Evolutionary conservation across 2,888 invertebrate species (phyloP).

Genomic region (Epistrophe eligans): DNA sequence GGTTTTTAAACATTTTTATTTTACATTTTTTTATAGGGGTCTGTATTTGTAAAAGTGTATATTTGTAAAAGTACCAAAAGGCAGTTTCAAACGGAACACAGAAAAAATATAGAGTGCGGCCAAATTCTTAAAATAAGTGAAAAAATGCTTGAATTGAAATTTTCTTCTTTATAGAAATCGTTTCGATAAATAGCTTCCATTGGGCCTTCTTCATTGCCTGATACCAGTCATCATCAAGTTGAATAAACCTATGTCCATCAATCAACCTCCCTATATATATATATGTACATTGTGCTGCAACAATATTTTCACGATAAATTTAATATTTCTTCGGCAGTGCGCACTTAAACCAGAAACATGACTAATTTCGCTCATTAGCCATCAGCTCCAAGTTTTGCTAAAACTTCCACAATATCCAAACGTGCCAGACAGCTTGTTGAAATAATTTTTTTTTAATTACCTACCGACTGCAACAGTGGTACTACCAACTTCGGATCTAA

Average conservation of each 20-base stretch:
- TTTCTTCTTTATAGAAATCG: not conserved
- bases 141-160: not conserved
- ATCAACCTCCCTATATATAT: not conserved
- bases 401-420: slow-evolving; percentile 37
- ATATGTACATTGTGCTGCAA: not conserved
- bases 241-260: slow-evolving; percentile 20
- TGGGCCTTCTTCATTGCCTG: not conserved
- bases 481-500: slow-evolving; percentile 25
- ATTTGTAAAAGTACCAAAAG: not conserved
- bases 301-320: slow-evolving; percentile 27
- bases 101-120: too few relatives aligned
- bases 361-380: slow-evolving; percentile 42
- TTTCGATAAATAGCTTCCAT: not conserved
- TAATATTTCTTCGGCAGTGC: slow-evolving; percentile 22
- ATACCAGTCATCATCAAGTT: slow-evolving; percentile 12
- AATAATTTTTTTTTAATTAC: slow-evolving; percentile 53
- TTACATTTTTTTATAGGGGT: too few relatives aligned
- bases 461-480: slow-evolving; percentile 40
- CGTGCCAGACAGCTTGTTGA: slow-evolving; percentile 19
- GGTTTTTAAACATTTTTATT: too few relatives aligned
- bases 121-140: too few relatives aligned
- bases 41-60: too few relatives aligned
- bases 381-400: slow-evolving; percentile 20
- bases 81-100: too few relatives aligned
- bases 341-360: slow-evolving; percentile 29